These are phyloP conservation scores for Rhynchomys soricoides DNA, from an alignment of 2,113 vertebrate genomes.

Conservation along the genomic window DNA sequence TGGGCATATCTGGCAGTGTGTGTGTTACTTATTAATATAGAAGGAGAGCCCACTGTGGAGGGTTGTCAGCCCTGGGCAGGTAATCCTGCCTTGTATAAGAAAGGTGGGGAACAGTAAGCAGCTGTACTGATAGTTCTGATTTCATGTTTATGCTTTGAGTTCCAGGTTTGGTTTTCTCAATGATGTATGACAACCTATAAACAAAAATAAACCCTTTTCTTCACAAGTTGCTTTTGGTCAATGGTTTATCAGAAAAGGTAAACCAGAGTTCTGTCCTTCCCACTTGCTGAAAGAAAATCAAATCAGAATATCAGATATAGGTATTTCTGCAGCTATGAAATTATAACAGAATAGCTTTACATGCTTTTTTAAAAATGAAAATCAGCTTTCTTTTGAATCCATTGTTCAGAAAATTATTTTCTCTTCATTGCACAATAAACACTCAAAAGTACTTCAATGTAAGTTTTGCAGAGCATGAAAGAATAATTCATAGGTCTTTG, in stretches of 20 bases:
- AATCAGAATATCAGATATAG: background rate
- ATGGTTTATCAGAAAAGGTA: background rate
- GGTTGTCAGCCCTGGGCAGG: background rate
- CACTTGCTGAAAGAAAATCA: background rate
- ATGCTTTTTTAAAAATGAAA: background rate
- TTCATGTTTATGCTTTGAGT: background rate
- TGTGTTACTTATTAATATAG: background rate
- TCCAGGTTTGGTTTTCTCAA: background rate
- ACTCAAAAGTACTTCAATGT: background rate
- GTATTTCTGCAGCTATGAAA: background rate
- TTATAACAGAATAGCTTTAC: background rate
- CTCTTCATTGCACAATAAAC: background rate
- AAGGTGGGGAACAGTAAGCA: background rate
- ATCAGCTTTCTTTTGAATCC: background rate
- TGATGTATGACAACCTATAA: background rate
- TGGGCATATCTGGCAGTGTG: too few relatives aligned
- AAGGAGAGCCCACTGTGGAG: background rate
- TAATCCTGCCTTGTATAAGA: background rate
- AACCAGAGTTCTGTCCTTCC: background rate
- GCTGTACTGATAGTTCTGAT: background rate
- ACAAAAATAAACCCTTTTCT: background rate
- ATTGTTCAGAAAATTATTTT: slow-evolving; percentile 12
- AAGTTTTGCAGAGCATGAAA: background rate
- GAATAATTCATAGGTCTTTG: background rate
- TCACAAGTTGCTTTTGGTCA: background rate